Conservation (phyloP, 2,888 invertebrate species). For the Drosophila demipolita region DNA sequence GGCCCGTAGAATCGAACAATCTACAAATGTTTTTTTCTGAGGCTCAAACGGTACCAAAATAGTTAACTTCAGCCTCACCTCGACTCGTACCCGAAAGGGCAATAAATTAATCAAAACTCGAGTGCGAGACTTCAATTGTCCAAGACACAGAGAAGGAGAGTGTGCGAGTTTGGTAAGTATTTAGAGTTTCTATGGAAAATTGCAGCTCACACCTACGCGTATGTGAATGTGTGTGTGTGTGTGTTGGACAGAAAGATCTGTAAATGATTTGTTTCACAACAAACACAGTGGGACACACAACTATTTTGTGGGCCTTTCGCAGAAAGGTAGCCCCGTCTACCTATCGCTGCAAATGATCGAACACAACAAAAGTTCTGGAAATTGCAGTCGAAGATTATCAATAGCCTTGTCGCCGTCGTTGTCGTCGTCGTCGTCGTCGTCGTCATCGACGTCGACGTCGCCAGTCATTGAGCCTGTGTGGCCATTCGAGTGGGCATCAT, state of each 20-base stretch:
- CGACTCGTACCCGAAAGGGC: slow-evolving; percentile 24
- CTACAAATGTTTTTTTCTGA: slow-evolving; percentile 41
- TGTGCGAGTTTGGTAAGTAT: slow-evolving; percentile 1
- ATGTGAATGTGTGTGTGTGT: slow-evolving; percentile 5
- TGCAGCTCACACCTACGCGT: slow-evolving; percentile 72
- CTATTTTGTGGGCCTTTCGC: slow-evolving; percentile 48
- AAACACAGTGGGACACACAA: slow-evolving; percentile 63
- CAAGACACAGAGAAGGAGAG: background rate
- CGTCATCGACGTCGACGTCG: slow-evolving; percentile 28
- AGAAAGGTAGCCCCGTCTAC: slow-evolving; percentile 51
- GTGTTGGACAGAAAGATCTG: slow-evolving; percentile 48
- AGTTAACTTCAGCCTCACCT: slow-evolving; percentile 27
- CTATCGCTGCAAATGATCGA: slow-evolving; percentile 66
- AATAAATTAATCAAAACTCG: slow-evolving; percentile 77
- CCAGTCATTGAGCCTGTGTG: slow-evolving; percentile 60
- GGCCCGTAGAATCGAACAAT: slow-evolving; percentile 58
- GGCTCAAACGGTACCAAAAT: slow-evolving; percentile 55
- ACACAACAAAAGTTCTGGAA: slow-evolving; percentile 39
- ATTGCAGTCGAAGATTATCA: slow-evolving; percentile 62
- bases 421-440: slow-evolving; percentile 1
- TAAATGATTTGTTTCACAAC: slow-evolving; percentile 79
- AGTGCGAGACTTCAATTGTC: slow-evolving; percentile 46
- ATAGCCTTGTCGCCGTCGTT: slow-evolving; percentile 27
- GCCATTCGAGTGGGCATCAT: slow-evolving; percentile 73
- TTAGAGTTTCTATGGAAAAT: slow-evolving; percentile 61